Conservation (phyloP, 2,797 vertebrate species). For the Sebastes glaucus region DNA sequence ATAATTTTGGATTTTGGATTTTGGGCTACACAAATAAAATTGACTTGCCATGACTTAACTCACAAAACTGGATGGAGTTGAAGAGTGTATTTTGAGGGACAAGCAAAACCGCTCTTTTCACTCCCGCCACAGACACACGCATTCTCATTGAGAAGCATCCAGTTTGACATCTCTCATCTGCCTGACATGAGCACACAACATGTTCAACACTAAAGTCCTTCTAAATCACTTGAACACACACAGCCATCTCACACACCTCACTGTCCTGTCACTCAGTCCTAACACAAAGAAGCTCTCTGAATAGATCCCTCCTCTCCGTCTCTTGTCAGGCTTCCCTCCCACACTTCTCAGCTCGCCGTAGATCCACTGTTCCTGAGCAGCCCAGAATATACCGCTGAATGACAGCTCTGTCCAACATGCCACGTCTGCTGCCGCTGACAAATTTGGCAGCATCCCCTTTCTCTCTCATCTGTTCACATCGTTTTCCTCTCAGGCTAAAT, state of each 20-base stretch:
- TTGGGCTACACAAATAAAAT: no score
- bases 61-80: not conserved
- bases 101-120: slow-evolving; percentile 18
- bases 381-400: slow-evolving; percentile 54
- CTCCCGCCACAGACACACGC: not conserved
- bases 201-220: slow-evolving; percentile 3
- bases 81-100: slow-evolving; percentile 1
- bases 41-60: not conserved
- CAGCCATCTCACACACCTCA: slow-evolving; percentile 27
- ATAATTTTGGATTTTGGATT: no score
- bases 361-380: slow-evolving; percentile 50
- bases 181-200: slow-evolving; percentile 11
- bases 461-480: slow-evolving; percentile 46
- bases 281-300: slow-evolving; percentile 33
- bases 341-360: slow-evolving; percentile 43
- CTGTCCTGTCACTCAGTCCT: slow-evolving; percentile 58
- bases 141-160: not conserved
- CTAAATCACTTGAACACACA: slow-evolving; percentile 27
- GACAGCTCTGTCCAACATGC: slow-evolving; percentile 59
- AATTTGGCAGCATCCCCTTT: slow-evolving; percentile 54
- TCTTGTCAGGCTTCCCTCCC: slow-evolving; percentile 63
- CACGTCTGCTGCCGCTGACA: slow-evolving; percentile 57
- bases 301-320: slow-evolving; percentile 37
- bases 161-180: slow-evolving; percentile 30
- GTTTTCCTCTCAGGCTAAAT: slow-evolving; percentile 26